Evolutionary conservation across 2,113 vertebrate species (phyloP).

Genomic region (Empidonax alnorum): DNA sequence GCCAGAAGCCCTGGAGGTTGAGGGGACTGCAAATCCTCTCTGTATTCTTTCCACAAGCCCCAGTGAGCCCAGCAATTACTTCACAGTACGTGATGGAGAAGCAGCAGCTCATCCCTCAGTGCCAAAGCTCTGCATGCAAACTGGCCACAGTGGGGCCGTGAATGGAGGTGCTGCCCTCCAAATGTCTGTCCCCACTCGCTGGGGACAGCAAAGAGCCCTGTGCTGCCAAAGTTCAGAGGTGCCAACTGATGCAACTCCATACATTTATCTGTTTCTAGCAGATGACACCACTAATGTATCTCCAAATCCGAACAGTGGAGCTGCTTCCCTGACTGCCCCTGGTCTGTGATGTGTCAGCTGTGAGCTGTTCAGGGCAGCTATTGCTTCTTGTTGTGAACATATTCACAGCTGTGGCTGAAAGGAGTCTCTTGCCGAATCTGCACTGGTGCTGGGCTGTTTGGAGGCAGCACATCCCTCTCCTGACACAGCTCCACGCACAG

Average conservation of each 20-base stretch:
- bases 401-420: neutral
- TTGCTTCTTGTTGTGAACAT: neutral
- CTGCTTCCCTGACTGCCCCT: neutral
- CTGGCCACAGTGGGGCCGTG: neutral
- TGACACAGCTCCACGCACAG: neutral
- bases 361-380: neutral
- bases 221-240: neutral
- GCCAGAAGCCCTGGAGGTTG: neutral
- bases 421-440: neutral
- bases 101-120: neutral
- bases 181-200: fast-evolving
- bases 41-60: neutral
- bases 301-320: fast-evolving
- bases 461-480: neutral
- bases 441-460: neutral
- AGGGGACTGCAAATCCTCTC: neutral
- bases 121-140: neutral
- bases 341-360: fast-evolving
- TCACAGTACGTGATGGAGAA: fast-evolving
- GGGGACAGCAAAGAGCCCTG: neutral
- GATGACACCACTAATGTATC: fast-evolving
- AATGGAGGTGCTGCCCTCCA: neutral
- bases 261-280: neutral
- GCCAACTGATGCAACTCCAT: fast-evolving
- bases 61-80: neutral